A percentile compares a stretch with the other conserved stretches of the same genome.
Evolutionary conservation across 2,797 vertebrate genomes (phyloP).

Genomic region (Sardinella longiceps): DNA sequence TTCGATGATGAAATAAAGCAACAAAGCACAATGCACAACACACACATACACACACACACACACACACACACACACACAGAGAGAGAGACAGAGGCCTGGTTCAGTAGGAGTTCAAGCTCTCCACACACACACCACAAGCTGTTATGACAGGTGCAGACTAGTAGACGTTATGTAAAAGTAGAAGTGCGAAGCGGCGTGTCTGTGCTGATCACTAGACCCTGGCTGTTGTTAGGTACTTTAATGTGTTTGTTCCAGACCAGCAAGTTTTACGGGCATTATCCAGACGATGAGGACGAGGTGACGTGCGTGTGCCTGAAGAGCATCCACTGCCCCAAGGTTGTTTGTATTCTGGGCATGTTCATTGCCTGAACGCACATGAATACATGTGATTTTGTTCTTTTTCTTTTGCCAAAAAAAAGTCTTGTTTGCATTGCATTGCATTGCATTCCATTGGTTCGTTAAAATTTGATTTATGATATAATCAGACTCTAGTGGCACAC

Average conservation of each 20-base stretch:
- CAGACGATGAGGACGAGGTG: neutral
- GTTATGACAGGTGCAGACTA: slow-evolving; percentile 42
- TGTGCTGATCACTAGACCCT: slow-evolving; percentile 54
- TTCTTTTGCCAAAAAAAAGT: neutral
- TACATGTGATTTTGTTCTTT: neutral
- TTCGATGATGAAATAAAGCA: neutral
- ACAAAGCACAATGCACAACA: neutral
- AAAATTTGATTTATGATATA: neutral
- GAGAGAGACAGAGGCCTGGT: slow-evolving; percentile 26
- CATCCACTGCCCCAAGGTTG: neutral
- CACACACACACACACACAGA: neutral
- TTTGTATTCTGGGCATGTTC: neutral
- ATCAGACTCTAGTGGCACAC: neutral
- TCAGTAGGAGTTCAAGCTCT: slow-evolving; percentile 41
- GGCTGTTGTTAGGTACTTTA: neutral
- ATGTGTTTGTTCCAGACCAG: slow-evolving; percentile 28
- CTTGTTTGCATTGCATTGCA: neutral
- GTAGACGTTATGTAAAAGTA: slow-evolving; percentile 26
- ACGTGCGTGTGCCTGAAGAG: slow-evolving; percentile 1
- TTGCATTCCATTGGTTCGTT: neutral
- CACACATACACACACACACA: neutral
- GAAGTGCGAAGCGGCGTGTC: slow-evolving; percentile 47
- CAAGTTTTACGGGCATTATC: slow-evolving; percentile 14
- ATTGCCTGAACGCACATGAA: neutral
- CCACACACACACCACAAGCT: neutral